Evolutionary conservation across 2,888 invertebrate genomes (phyloP).

Genomic region (Hartigia nigra): DNA sequence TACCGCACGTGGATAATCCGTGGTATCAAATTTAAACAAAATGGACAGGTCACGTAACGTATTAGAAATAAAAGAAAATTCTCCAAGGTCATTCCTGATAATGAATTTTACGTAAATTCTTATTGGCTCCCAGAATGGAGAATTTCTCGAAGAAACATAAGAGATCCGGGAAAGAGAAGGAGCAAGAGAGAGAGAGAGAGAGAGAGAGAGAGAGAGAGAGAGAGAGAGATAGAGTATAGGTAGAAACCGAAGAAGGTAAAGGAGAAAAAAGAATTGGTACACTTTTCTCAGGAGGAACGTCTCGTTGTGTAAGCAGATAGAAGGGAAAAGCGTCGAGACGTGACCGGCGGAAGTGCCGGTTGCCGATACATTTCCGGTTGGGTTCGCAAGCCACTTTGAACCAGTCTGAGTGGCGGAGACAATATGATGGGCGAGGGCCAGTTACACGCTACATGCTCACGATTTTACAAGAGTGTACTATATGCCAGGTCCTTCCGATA

Average conservation of each 20-base stretch:
- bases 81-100: not conserved
- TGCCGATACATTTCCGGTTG: slow-evolving; percentile 52
- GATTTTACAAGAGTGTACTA: slow-evolving; percentile 29
- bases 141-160: not conserved
- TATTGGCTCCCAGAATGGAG: not conserved
- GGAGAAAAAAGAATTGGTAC: slow-evolving; percentile 1
- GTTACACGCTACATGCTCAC: slow-evolving; percentile 56
- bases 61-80: not conserved
- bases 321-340: slow-evolving; percentile 42
- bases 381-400: slow-evolving; percentile 35
- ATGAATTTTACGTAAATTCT: not conserved
- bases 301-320: slow-evolving; percentile 23
- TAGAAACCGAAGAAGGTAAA: slow-evolving; percentile 9
- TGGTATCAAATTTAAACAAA: not conserved
- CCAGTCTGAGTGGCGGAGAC: slow-evolving; percentile 45
- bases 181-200: too few relatives aligned
- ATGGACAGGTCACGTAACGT: not conserved
- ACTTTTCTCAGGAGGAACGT: slow-evolving; percentile 18
- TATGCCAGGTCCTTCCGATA: slow-evolving; percentile 9
- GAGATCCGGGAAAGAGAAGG: too few relatives aligned
- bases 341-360: slow-evolving; percentile 54
- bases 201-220: not conserved
- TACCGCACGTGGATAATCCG: not conserved
- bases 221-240: not conserved
- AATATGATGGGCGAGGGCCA: slow-evolving; percentile 57